These are phyloP conservation scores for Liodrosophila aerea DNA, from an alignment of 2,888 invertebrate species.

Conservation along the genomic window DNA sequence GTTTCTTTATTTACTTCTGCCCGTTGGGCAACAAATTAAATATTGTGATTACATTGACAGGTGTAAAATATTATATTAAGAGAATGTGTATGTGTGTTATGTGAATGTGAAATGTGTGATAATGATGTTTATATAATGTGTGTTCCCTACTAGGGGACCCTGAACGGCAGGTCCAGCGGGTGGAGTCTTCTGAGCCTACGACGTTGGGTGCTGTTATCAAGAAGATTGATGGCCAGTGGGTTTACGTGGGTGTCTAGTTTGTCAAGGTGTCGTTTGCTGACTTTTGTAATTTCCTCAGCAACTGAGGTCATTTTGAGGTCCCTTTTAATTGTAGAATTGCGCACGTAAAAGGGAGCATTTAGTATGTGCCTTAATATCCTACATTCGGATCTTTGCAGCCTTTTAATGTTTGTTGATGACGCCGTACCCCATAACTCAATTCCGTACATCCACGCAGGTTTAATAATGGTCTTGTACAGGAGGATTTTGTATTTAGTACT, in stretches of 20 bases:
- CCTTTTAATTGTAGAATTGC: not conserved
- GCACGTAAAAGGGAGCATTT: not conserved
- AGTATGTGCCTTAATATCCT: not conserved
- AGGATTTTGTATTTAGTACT: not conserved
- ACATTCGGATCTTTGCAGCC: not conserved
- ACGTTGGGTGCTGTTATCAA: not conserved
- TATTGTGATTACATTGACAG: too few relatives aligned
- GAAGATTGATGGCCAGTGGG: not conserved
- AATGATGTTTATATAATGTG: too few relatives aligned
- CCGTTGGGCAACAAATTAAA: too few relatives aligned
- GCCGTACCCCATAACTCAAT: not conserved
- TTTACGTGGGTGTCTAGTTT: not conserved
- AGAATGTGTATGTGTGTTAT: too few relatives aligned
- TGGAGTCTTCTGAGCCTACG: not conserved
- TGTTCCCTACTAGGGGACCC: not conserved
- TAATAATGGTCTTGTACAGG: constrained; percentile 2
- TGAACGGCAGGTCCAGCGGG: not conserved
- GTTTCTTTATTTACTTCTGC: too few relatives aligned
- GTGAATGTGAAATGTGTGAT: too few relatives aligned
- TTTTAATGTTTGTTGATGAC: not conserved
- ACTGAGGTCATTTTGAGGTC: not conserved
- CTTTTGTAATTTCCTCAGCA: not conserved
- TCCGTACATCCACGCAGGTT: not conserved
- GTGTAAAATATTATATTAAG: too few relatives aligned
- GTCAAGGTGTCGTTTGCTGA: not conserved